Conservation (phyloP, 2,888 invertebrate species). For the Athalia cordata region DNA sequence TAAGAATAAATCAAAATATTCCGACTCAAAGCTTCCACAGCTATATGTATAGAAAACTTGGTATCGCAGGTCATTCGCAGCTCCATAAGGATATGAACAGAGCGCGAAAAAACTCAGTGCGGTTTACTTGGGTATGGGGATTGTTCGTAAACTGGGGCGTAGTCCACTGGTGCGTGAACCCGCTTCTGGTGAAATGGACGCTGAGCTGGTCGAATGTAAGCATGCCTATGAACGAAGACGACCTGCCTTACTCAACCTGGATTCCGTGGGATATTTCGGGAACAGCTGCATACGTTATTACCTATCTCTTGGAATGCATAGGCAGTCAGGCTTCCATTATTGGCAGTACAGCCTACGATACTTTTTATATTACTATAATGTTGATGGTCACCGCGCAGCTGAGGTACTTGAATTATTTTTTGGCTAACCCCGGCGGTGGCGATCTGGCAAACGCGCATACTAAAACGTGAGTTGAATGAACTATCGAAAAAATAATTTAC, state of each 20-base stretch:
- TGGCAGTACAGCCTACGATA: slow-evolving; percentile 56
- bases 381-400: slow-evolving; percentile 55
- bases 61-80: background rate
- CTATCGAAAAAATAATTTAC: background rate
- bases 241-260: slow-evolving; percentile 56
- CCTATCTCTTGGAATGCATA: slow-evolving; percentile 55
- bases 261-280: slow-evolving; percentile 54
- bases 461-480: background rate
- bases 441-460: background rate
- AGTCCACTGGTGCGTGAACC: slow-evolving; percentile 58
- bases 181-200: slow-evolving; percentile 51
- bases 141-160: slow-evolving; percentile 52
- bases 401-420: slow-evolving; percentile 53
- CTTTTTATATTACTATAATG: slow-evolving; percentile 55
- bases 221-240: slow-evolving; percentile 15
- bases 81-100: slow-evolving; percentile 47
- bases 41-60: background rate
- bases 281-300: slow-evolving; percentile 49
- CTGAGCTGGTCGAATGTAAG: slow-evolving; percentile 30
- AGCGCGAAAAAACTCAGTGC: slow-evolving; percentile 46
- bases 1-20: background rate
- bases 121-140: slow-evolving; percentile 54
- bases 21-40: background rate
- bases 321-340: slow-evolving; percentile 53
- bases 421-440: slow-evolving; percentile 43